Conservation (phyloP, 2,888 invertebrate species). For the Sericinus montela region DNA sequence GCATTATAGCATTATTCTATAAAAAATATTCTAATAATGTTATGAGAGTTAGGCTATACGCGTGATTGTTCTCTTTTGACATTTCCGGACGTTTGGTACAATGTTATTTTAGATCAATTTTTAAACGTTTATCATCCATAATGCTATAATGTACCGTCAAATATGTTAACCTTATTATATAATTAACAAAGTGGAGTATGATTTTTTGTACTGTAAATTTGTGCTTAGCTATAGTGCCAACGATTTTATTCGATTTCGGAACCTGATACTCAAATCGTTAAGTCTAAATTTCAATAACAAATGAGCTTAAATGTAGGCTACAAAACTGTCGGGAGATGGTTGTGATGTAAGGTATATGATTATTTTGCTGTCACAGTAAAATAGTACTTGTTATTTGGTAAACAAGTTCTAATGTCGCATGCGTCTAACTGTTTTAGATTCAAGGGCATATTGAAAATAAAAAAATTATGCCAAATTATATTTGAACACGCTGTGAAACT, state of each 20-base stretch:
- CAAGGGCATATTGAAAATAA: not conserved
- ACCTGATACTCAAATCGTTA: conserved; percentile 27
- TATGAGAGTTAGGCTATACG: conserved; percentile 6
- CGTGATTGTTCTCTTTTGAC: not conserved
- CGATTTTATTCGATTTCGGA: conserved; percentile 34
- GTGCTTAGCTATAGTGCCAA: conserved; percentile 42
- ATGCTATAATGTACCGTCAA: conserved; percentile 12
- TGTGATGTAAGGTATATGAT: conserved; percentile 42
- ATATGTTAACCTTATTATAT: conserved; percentile 12
- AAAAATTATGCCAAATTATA: too few species aligned
- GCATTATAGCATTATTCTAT: conserved; percentile 2
- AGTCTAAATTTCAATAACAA: conserved; percentile 36
- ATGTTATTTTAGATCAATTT: conserved; percentile 7
- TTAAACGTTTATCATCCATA: conserved; percentile 7
- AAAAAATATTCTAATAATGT: conserved; percentile 9
- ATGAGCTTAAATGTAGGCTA: conserved; percentile 54
- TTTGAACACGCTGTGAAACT: too few species aligned
- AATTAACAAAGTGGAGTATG: conserved; percentile 18
- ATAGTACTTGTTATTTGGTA: conserved; percentile 30
- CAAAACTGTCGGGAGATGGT: conserved; percentile 40
- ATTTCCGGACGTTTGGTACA: not conserved
- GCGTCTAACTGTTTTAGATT: conserved; percentile 32
- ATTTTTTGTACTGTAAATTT: conserved; percentile 19
- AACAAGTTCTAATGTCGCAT: conserved; percentile 40
- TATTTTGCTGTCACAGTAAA: conserved; percentile 12